These are phyloP conservation scores for Drosophila virilis DNA, from an alignment of 1,140 invertebrate species.

Conservation along the genomic window DNA sequence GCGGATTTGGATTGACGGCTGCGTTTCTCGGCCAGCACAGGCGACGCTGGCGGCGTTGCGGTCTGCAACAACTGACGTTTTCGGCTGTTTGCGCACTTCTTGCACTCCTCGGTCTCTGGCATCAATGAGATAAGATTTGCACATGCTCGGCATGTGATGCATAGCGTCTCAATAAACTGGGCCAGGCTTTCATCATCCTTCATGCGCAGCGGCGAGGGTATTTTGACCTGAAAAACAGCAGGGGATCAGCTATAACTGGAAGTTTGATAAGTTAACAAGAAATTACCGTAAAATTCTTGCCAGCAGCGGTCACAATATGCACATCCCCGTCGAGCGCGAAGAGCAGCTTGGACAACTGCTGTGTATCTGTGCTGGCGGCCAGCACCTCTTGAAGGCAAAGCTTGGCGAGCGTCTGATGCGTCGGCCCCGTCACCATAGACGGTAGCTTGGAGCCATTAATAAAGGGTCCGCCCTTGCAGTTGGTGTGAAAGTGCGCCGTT, in stretches of 20 bases:
- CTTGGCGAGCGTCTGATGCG: conserved; percentile 83
- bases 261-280: not conserved
- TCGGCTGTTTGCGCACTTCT: conserved; percentile 73
- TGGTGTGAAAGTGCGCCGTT: conserved; percentile 84
- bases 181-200: conserved; percentile 79
- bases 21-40: conserved; percentile 73
- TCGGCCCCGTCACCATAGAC: conserved; percentile 84
- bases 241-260: not conserved
- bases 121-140: conserved; percentile 81
- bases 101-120: conserved; percentile 82
- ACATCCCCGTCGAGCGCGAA: conserved; percentile 82
- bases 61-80: conserved; percentile 63
- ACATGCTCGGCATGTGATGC: conserved; percentile 83
- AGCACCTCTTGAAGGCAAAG: conserved; percentile 81
- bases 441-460: conserved; percentile 84
- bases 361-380: conserved; percentile 81
- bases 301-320: conserved; percentile 83
- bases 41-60: conserved; percentile 68
- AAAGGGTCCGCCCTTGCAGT: conserved; percentile 85
- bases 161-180: conserved; percentile 82
- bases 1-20: conserved; percentile 57
- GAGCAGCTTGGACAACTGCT: conserved; percentile 77
- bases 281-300: conserved; percentile 83
- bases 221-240: conserved; percentile 68
- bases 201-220: conserved; percentile 77